phyloP scores from a whole-genome alignment of 2,888 invertebrate genomes.

The Gnatocerus cornutus region DNA sequence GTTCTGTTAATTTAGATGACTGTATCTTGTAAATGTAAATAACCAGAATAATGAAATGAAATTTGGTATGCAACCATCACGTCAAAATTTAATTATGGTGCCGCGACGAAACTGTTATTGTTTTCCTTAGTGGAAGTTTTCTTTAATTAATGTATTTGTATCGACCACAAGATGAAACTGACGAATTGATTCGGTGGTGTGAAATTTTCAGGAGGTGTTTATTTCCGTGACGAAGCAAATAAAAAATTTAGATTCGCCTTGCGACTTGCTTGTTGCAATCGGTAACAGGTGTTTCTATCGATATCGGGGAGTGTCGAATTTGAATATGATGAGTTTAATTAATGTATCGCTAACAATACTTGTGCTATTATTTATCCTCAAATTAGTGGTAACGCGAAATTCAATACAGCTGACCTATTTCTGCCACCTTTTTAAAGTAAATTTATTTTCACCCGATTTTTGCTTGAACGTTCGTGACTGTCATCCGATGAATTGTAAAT shows the following conservation, averaged over 20 bases:
- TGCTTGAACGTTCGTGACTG: too few species aligned
- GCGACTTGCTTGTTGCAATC: not conserved
- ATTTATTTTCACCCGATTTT: too few species aligned
- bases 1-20: constrained; percentile 5
- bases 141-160: not conserved
- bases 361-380: not conserved
- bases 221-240: not conserved
- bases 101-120: constrained; percentile 5
- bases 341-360: not conserved
- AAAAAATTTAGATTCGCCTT: constrained; percentile 2
- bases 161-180: not conserved
- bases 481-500: too few species aligned
- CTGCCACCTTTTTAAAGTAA: not conserved
- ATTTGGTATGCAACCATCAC: constrained; percentile 9
- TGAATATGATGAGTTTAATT: too few species aligned
- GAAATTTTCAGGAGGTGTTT: not conserved
- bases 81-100: constrained; percentile 4
- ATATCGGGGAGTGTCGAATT: too few species aligned
- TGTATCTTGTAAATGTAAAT: constrained; percentile 13
- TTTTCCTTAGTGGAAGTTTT: not conserved
- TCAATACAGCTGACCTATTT: not conserved
- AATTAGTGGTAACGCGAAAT: not conserved
- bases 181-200: not conserved
- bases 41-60: constrained; percentile 6
- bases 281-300: not conserved